Percentiles rank a stretch among this genome's conserved stretches.
These are phyloP conservation scores for Drosophila murphyi DNA, from an alignment of 1,140 invertebrate genomes.

Conservation along the genomic window DNA sequence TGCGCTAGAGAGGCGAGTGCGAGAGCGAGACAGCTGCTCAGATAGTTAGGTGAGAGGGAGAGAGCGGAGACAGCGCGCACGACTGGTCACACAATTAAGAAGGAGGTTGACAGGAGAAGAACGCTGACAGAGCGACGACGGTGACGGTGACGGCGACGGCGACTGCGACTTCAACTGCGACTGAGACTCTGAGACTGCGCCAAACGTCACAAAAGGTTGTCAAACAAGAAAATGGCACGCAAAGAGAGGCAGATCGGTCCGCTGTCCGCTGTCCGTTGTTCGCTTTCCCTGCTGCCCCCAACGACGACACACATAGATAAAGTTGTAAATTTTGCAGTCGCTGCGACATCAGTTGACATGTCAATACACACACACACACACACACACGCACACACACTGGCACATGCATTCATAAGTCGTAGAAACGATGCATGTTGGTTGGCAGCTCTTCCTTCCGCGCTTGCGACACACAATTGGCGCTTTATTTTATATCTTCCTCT, in stretches of 20 bases:
- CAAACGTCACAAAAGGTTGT: conserved; percentile 69
- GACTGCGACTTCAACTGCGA: not conserved
- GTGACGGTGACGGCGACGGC: not conserved
- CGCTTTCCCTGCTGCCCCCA: not conserved
- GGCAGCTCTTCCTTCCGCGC: conserved; percentile 49
- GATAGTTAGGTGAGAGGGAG: conserved; percentile 15
- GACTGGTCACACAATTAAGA: conserved; percentile 52
- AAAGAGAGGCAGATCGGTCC: conserved; percentile 24
- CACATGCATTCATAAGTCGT: conserved; percentile 4
- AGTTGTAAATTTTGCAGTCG: conserved; percentile 76
- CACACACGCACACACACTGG: conserved; percentile 1
- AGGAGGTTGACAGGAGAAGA: conserved; percentile 45
- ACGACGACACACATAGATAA: conserved; percentile 76
- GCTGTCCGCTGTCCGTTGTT: conserved; percentile 44
- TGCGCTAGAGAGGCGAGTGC: not conserved
- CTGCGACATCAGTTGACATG: conserved; percentile 69
- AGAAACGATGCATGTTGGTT: conserved; percentile 21
- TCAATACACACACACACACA: conserved; percentile 55
- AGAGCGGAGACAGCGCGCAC: conserved; percentile 21
- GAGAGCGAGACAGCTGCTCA: conserved; percentile 7
- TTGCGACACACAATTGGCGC: conserved; percentile 63
- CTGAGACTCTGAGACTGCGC: conserved; percentile 4
- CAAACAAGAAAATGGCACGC: conserved; percentile 79
- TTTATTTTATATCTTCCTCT: conserved; percentile 72
- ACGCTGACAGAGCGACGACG: conserved; percentile 1